Percentiles rank a stretch among this genome's conserved stretches.
These are phyloP conservation scores for Phylloscopus trochiloides DNA, from an alignment of 2,113 vertebrate genomes.

Conservation along the genomic window DNA sequence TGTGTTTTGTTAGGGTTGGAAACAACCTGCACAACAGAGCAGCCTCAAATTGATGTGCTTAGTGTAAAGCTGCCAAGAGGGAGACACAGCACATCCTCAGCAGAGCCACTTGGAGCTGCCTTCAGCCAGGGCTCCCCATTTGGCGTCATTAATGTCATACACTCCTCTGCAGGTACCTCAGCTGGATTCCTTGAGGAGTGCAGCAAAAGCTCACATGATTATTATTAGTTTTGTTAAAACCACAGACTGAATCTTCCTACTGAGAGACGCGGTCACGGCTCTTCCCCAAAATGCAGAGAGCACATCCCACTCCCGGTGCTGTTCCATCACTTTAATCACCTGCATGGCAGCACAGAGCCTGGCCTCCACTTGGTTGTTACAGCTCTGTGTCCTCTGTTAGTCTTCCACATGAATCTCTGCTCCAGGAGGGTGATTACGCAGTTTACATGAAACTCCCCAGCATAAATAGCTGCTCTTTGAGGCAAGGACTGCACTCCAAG, in stretches of 20 bases:
- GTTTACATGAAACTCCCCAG: background rate
- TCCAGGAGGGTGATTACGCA: background rate
- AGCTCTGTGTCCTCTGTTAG: background rate
- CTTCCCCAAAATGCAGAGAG: background rate
- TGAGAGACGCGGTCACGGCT: accelerated
- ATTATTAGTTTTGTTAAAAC: background rate
- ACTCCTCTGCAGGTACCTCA: background rate
- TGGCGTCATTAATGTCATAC: background rate
- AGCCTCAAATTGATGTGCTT: background rate
- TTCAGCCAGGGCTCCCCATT: background rate
- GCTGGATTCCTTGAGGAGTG: background rate
- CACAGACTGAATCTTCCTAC: background rate
- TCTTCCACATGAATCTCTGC: background rate
- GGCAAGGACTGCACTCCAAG: background rate
- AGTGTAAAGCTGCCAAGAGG: background rate
- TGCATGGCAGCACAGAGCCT: background rate
- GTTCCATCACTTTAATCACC: background rate
- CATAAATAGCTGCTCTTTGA: background rate
- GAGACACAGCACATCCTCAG: background rate
- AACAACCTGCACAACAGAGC: background rate
- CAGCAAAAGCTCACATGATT: background rate
- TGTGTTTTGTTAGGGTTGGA: background rate
- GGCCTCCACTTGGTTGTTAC: background rate
- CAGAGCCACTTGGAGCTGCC: background rate
- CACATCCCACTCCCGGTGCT: background rate